Conservation (phyloP, 2,113 vertebrate species). For the Scomber scombrus region DNA sequence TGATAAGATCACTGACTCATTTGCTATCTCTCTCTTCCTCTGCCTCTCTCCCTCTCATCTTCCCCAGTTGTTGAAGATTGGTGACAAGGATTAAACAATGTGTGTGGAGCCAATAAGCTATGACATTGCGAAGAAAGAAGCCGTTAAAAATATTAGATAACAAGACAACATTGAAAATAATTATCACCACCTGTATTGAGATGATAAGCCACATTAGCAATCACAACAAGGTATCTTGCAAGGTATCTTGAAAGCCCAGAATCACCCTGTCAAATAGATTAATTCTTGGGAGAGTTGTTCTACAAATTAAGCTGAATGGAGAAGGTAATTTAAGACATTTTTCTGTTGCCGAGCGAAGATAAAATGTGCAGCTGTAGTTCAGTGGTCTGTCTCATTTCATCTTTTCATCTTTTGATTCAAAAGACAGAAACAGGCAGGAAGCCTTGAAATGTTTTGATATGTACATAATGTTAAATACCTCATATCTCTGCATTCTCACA, state of each 20-base stretch:
- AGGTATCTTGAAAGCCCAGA: constrained; percentile 16
- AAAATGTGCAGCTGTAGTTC: not conserved
- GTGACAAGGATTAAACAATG: constrained; percentile 30
- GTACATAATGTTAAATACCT: not conserved
- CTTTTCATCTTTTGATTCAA: not conserved
- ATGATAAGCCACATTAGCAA: constrained; percentile 4
- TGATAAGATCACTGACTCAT: constrained; percentile 42
- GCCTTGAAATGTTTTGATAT: not conserved
- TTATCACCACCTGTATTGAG: not conserved
- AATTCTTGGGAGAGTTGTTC: constrained; percentile 2
- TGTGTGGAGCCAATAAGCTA: constrained; percentile 13
- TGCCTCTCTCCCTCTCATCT: constrained; percentile 12
- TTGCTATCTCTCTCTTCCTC: not conserved
- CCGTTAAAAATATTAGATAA: constrained; percentile 21
- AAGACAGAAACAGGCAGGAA: not conserved
- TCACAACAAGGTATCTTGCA: constrained; percentile 5
- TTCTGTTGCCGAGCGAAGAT: not conserved
- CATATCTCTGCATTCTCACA: not conserved
- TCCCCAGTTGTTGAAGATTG: not conserved
- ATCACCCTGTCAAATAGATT: not conserved
- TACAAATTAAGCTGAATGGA: not conserved
- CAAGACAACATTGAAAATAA: constrained; percentile 11
- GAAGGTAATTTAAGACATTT: not conserved
- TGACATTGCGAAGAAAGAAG: constrained; percentile 27
- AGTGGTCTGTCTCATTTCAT: too few species aligned